Evolutionary conservation across 2,888 invertebrate species (phyloP).

Genomic region (Plemyria rubiginata): DNA sequence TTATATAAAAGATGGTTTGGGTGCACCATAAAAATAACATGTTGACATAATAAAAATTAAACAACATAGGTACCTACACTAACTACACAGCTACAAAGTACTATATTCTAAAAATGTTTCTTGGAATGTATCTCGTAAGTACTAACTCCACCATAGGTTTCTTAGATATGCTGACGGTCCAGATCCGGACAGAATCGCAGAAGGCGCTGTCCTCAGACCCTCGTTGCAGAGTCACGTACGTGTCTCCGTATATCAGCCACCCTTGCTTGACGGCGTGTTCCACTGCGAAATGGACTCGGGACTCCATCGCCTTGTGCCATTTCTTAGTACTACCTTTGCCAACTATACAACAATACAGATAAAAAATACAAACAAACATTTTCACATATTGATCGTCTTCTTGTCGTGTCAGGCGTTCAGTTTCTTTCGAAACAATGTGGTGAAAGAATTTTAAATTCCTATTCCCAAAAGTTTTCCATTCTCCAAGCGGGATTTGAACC

Average conservation of each 20-base stretch:
- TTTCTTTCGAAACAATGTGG: no score
- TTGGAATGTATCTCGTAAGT: neutral
- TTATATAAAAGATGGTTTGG: no score
- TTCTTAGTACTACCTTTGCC: conserved; percentile 17
- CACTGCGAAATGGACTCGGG: conserved; percentile 57
- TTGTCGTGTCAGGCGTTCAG: no score
- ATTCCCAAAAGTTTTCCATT: no score
- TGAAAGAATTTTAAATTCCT: no score
- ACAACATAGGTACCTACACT: no score
- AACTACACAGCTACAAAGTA: no score
- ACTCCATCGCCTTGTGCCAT: conserved; percentile 53
- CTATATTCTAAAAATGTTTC: neutral
- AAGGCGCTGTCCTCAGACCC: conserved; percentile 58
- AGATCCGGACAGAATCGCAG: conserved; percentile 60
- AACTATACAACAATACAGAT: neutral
- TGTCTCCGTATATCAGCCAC: conserved; percentile 59
- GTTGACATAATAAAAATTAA: no score
- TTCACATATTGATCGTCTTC: no score
- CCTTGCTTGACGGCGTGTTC: conserved; percentile 57
- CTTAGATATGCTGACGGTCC: conserved; percentile 51
- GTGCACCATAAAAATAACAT: no score
- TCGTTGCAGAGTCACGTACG: conserved; percentile 61
- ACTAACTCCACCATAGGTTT: conserved; percentile 60
- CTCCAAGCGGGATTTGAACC: no score
- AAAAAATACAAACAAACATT: no score